phyloP scores from a whole-genome alignment of 2,113 vertebrate species.

The Neodon shergylaensis region DNA sequence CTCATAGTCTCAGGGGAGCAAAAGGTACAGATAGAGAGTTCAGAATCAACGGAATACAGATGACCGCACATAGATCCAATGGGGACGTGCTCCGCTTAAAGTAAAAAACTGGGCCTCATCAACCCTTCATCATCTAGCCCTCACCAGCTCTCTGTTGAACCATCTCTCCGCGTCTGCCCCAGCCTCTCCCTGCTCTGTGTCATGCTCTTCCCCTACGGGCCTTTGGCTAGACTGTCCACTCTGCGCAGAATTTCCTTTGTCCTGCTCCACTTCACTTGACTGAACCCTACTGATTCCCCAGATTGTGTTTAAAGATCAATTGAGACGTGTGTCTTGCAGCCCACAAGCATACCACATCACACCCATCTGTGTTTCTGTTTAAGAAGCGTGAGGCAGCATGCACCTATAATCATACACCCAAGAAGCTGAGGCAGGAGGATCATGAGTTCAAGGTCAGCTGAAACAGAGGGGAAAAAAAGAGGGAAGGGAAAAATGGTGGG shows the following conservation, averaged over 20 bases:
- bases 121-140: not conserved
- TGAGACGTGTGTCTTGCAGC: not conserved
- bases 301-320: not conserved
- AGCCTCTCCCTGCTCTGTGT: not conserved
- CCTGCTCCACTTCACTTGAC: not conserved
- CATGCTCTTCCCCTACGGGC: not conserved
- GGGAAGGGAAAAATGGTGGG: too few relatives aligned
- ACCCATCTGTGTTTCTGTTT: not conserved
- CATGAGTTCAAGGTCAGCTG: not conserved
- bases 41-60: not conserved
- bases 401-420: not conserved
- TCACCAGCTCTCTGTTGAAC: not conserved
- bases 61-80: not conserved
- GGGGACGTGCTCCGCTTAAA: not conserved
- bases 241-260: not conserved
- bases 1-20: not conserved
- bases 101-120: not conserved
- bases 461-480: not conserved
- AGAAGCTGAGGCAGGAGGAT: not conserved
- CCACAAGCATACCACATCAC: not conserved
- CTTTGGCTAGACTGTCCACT: not conserved
- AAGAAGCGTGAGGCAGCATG: not conserved
- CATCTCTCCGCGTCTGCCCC: not conserved
- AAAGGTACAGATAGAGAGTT: slow-evolving; percentile 8
- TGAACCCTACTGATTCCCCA: not conserved